Base-by-base conservation (phyloP, 2,888 invertebrate species). In the Pyrochroa serraticornis region DNA sequence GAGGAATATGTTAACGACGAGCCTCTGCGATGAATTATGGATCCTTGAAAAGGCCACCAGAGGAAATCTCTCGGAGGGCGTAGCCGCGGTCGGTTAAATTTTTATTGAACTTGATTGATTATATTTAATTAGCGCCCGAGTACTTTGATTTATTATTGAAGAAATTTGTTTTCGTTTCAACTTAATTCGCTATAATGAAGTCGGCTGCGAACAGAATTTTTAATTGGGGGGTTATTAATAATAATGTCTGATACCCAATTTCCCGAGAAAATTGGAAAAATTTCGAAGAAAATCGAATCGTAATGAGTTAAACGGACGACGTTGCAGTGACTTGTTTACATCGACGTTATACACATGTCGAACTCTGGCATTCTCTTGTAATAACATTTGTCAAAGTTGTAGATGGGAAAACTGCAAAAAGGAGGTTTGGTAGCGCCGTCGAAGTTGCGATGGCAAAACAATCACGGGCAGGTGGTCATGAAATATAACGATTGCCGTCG, bases 391-490 rank as follows among this genome's bases (percentile, higher is more conserved):
- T 71, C 70, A 70, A 68, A 66, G 60, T 63, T 59, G 52, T 22
- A 53, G 52, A 64, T 47, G 62, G 66, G 63, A 57, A 64, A 60
- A 63, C 48, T 47, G 60, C 53, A 58, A 63, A 60, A 64, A 64
- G 62, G 44, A 33, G 49, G 44, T 50, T n/a, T 50, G 45, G 56
- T 33, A 58, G 34, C 47, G 47, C 44, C 58, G 67, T 56, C 63
- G 50, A 69, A 70, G 65, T 72, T 71, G 69, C 67, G 71, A 73
- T 71, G 69, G 71, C 71, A 69, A 74, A 75, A 74, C 73, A 73
- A 75, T 75, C 74, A 67, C 68, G 62, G 65, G 69, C 74, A 75
- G 74, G 71, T 72, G 72, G 71, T 68, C 67, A 65, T 75, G 74
- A 75, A 74, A 74, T 74, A 75, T 72, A 71, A 71, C 69, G 71